Conservation (phyloP, 2,797 vertebrate genomes). For the Coendou prehensilis region DNA sequence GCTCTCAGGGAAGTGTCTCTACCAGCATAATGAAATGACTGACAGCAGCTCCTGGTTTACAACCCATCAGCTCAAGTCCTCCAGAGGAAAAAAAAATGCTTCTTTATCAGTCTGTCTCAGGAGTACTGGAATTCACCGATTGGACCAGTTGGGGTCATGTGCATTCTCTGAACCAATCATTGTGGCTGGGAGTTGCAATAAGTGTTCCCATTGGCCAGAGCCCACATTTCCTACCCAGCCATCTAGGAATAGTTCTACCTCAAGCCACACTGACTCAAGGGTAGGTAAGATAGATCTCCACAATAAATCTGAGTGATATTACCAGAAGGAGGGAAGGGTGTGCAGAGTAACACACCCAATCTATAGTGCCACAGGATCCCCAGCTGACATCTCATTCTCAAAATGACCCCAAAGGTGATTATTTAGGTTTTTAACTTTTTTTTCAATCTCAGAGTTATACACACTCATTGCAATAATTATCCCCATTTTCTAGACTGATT, state of each 20-base stretch:
- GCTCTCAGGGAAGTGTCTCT: not conserved
- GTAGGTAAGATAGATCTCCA: not conserved
- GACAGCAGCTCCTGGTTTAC: not conserved
- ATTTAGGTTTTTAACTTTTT: not conserved
- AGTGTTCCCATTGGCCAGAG: not conserved
- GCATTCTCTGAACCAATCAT: not conserved
- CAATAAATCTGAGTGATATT: not conserved
- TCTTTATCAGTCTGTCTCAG: not conserved
- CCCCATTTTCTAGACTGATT: not conserved
- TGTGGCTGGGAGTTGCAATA: not conserved
- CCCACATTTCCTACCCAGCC: not conserved
- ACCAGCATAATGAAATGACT: not conserved
- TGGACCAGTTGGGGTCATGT: not conserved
- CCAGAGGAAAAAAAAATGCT: not conserved
- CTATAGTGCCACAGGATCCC: not conserved
- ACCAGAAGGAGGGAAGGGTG: not conserved
- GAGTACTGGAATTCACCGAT: conserved; percentile 11
- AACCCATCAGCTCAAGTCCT: not conserved
- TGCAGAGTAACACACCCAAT: no score
- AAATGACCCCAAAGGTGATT: not conserved
- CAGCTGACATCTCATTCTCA: not conserved
- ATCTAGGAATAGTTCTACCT: not conserved
- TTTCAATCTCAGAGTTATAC: not conserved
- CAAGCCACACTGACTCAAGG: not conserved
- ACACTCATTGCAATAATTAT: not conserved